Percentiles rank a stretch among this genome's conserved stretches.
Evolutionary conservation across 1,140 invertebrate species (phyloP).

Genomic region (Akabosia matsudoensis): DNA sequence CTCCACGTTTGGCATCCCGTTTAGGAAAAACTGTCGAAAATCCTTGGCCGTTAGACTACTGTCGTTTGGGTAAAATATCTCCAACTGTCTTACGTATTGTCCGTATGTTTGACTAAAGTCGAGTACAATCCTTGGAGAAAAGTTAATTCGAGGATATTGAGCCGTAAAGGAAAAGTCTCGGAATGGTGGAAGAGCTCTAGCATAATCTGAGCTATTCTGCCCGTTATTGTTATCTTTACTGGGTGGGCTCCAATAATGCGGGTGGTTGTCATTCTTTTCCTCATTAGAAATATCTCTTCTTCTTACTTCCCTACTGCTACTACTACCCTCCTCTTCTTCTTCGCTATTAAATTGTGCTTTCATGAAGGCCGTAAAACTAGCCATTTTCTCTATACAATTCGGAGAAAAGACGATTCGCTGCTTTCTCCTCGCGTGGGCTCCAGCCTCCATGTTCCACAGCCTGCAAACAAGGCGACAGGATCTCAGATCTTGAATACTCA

Average conservation of each 20-base stretch:
- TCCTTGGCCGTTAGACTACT: constrained; percentile 14
- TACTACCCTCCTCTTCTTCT: background rate
- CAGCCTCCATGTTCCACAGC: constrained; percentile 33
- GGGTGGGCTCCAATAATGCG: background rate
- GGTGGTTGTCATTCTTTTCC: background rate
- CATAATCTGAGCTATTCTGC: background rate
- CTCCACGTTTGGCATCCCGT: constrained; percentile 35
- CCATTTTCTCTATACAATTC: constrained; percentile 28
- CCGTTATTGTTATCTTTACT: background rate
- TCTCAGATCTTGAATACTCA: background rate
- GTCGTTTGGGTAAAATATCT: constrained; percentile 34
- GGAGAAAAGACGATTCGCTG: constrained; percentile 33
- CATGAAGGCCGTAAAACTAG: constrained; percentile 23
- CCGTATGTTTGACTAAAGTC: constrained; percentile 22
- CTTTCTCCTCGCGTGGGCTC: constrained; percentile 7
- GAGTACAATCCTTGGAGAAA: constrained; percentile 22
- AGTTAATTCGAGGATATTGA: constrained; percentile 28
- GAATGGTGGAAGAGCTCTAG: constrained; percentile 23
- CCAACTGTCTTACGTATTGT: constrained; percentile 25
- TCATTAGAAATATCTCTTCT: no score
- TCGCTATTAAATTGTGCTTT: constrained; percentile 4
- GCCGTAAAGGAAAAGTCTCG: constrained; percentile 30
- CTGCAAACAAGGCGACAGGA: constrained; percentile 27
- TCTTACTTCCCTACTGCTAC: no score
- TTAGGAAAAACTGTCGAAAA: constrained; percentile 21